Evolutionary conservation across 2,888 invertebrate genomes (phyloP), one percentile per base, ranked within the genome.

Genomic region (Platycheirus albimanus): DNA sequence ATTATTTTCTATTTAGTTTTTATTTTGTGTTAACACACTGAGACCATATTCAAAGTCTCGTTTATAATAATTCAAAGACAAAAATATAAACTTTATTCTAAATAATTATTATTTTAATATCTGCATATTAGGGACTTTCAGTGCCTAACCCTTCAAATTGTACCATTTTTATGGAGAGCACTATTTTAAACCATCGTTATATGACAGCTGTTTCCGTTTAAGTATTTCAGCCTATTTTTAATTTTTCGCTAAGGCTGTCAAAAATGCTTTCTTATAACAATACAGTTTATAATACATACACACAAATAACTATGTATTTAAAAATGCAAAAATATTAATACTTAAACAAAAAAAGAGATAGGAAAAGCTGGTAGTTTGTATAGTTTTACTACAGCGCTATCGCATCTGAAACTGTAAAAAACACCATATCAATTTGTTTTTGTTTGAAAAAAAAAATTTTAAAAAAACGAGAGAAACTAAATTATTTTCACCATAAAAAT

Each of bases 351-450:
- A 43, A 41, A 30, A 66, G 63, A n/a, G 66, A 56, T 45, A 76
- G 52, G n/a, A 58, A 69, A 71, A 66, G 80, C 80, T 76, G 80
- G 80, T 81, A 81, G 66, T 70, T 81, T 81, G 80, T 81, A 81
- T 71, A 81, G 76, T 76, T 81, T 81, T 81, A 81, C 71, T 81
- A 81, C 80, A 76, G 66, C 64, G 76, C 80, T 81, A 76, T 81
- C 76, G 76, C 80, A 81, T 81, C 76, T 70, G 76, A 81, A 81
- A 81, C 76, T 76, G 76, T 76, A 76, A 81, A 80, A 76, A 76
- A 81, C 80, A 81, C 80, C 80, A 81, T 81, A 80, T 80, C 80
- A 80, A 80, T 64, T 76, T n/a, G n/a, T n/a, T 74, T 80, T 76
- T 76, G 76, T 76, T 76, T 52, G 30, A 76, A 52, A 33, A 70